These are phyloP conservation scores for Ctenopoma multispine DNA, from an alignment of 2,797 vertebrate species.

Conservation along the genomic window DNA sequence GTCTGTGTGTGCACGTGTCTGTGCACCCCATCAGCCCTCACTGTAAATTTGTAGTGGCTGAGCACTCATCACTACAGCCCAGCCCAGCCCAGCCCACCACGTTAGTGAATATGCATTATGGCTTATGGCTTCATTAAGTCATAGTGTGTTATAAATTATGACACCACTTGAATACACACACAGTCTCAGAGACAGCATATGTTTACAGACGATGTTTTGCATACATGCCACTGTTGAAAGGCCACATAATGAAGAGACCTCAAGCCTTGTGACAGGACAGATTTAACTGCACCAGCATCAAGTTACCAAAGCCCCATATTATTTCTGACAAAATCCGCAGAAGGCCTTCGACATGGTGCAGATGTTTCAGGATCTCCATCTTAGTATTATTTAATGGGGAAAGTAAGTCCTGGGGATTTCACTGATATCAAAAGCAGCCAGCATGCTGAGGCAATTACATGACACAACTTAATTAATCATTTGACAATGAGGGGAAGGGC, in stretches of 20 bases:
- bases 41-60: slow-evolving; percentile 72
- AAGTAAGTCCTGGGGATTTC: slow-evolving; percentile 68
- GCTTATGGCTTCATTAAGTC: slow-evolving; percentile 86
- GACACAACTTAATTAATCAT: slow-evolving; percentile 83
- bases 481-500: slow-evolving; percentile 86
- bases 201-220: slow-evolving; percentile 70
- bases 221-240: slow-evolving; percentile 66
- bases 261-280: slow-evolving; percentile 63
- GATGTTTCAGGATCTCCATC: slow-evolving; percentile 40
- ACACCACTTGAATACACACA: slow-evolving; percentile 67
- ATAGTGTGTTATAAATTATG: slow-evolving; percentile 81
- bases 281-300: slow-evolving; percentile 61
- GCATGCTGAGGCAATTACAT: slow-evolving; percentile 78
- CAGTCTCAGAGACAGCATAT: slow-evolving; percentile 49
- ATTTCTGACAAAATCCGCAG: slow-evolving; percentile 57
- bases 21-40: slow-evolving; percentile 53
- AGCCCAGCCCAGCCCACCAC: slow-evolving; percentile 66
- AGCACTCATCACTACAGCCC: slow-evolving; percentile 64
- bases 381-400: slow-evolving; percentile 60
- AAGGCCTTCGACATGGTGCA: slow-evolving; percentile 43
- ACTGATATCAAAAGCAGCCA: slow-evolving; percentile 73
- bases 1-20: slow-evolving; percentile 9
- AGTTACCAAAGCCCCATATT: slow-evolving; percentile 54
- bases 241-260: slow-evolving; percentile 79
- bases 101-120: slow-evolving; percentile 84